Base-by-base conservation (phyloP, 2,888 invertebrate genomes). In the Dexiosoma caninum region DNA sequence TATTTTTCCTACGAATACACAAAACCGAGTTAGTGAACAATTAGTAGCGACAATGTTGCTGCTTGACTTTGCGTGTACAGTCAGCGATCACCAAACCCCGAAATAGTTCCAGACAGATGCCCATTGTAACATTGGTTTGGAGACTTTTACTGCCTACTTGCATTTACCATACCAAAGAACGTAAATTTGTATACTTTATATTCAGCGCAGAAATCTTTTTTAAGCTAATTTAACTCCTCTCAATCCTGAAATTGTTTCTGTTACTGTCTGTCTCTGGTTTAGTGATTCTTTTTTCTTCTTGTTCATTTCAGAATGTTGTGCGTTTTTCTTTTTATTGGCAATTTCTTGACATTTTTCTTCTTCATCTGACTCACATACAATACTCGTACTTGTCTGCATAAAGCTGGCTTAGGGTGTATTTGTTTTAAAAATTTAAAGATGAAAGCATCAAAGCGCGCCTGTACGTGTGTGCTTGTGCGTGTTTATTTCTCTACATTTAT, bases 401-500 rank as follows among this genome's bases (percentile, higher is more conserved):
- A 16, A 16, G 8, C 19, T 62, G 53, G 42, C 2, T 49, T 10
- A 1, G 19, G 8, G 9, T 42, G 7, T 55, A 23, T 44, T 23
- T 44, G 30, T 21, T 5, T 64, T 3, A 23, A 14, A 35, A 8
- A n/a, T 42, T 42, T 9, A 40, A 5, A 0, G 16, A 5, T 42
- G 27, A n/a, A 1, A 3, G 2, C 8, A 21, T 49, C 16, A 9
- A 16, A 7, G 1, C 8, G 12, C 23, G 19, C 14, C 12, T 53
- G 1, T 37, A 19, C 19, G 57, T 30, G 44, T 44, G n/a, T 46
- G 27, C 40, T 9, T 23, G 19, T 40, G 12, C 8, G 10, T 44
- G 14, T 57, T 9, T n/a, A n/a, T n/a, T n/a, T n/a, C n/a, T n/a
- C n/a, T 49, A 23, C 49, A 49, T 10, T 64, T 37, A 64, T 72